Evolutionary conservation across 35 echinoderm and acorn worm species (phyloP).

Genomic region (Acanthaster planci): DNA sequence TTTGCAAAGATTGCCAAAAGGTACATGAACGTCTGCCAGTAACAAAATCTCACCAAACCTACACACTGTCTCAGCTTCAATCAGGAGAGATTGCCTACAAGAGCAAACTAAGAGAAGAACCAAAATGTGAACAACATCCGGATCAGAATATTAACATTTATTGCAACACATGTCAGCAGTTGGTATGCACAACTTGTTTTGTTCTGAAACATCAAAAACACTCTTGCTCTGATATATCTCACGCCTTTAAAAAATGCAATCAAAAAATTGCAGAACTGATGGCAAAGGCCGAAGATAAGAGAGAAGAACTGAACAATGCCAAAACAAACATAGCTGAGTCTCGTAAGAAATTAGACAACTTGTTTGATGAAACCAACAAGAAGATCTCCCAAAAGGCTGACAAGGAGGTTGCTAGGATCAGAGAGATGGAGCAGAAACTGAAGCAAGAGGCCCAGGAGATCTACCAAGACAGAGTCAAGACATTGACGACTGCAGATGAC

Average conservation of each 20-base stretch:
- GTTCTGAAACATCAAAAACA: conserved; percentile 1
- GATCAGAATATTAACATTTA: conserved; percentile 21
- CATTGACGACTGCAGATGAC: background rate
- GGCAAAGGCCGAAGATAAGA: background rate
- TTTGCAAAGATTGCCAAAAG: background rate
- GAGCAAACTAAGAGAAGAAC: background rate
- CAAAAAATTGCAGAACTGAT: background rate
- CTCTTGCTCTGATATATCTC: background rate
- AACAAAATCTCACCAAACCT: background rate
- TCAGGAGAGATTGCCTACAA: background rate
- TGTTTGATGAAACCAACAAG: background rate
- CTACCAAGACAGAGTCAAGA: background rate
- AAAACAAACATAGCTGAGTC: background rate
- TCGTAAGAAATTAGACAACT: background rate
- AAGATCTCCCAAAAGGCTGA: conserved; percentile 21
- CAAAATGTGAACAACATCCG: background rate
- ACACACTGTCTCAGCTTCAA: background rate
- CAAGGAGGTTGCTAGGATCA: conserved; percentile 15
- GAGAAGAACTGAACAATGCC: background rate
- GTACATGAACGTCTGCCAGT: background rate
- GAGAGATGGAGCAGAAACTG: conserved; percentile 4
- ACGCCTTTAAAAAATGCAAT: background rate
- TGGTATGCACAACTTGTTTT: background rate
- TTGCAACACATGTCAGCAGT: conserved; percentile 15
- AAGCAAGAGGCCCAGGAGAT: conserved; percentile 21